Conservation (phyloP, 64 coral and sea anemone genomes). For the Porites lutea region DNA sequence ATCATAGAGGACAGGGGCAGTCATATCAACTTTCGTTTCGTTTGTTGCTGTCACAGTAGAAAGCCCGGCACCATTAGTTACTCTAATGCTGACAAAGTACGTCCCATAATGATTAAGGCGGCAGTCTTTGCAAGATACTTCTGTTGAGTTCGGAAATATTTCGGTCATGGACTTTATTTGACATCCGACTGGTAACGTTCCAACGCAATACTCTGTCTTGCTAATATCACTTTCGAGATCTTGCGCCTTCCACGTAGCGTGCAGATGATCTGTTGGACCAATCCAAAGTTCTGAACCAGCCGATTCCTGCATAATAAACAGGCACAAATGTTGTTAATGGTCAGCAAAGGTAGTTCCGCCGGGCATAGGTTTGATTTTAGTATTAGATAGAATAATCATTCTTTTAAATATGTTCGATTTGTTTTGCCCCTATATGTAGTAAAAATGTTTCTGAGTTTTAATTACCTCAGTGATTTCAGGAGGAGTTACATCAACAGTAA, state of each 20-base stretch:
- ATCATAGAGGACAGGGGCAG: conserved; percentile 59
- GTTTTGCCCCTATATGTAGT: too few relatives aligned
- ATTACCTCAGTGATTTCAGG: conserved; percentile 67
- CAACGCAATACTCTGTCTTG: conserved; percentile 84
- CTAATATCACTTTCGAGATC: conserved; percentile 75
- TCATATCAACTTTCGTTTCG: conserved; percentile 51
- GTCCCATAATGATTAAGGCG: conserved; percentile 44
- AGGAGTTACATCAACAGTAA: conserved; percentile 66
- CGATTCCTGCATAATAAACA: neutral
- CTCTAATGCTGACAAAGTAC: conserved; percentile 68
- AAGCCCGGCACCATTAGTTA: conserved; percentile 82
- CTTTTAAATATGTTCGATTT: neutral
- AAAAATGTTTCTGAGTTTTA: neutral
- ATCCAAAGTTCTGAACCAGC: conserved; percentile 49
- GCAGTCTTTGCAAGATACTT: conserved; percentile 78
- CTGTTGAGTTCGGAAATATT: conserved; percentile 32
- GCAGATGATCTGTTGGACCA: conserved; percentile 43
- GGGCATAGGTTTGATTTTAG: too few relatives aligned
- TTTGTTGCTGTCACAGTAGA: conserved; percentile 63
- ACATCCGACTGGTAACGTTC: conserved; percentile 66
- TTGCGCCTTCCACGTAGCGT: conserved; percentile 62
- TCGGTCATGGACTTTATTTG: conserved; percentile 73
- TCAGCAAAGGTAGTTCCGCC: too few relatives aligned
- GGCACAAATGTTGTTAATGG: too few relatives aligned
- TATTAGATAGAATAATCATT: too few relatives aligned